Base-by-base conservation (phyloP, 2,113 vertebrate genomes). In the Anolis sagrei region DNA sequence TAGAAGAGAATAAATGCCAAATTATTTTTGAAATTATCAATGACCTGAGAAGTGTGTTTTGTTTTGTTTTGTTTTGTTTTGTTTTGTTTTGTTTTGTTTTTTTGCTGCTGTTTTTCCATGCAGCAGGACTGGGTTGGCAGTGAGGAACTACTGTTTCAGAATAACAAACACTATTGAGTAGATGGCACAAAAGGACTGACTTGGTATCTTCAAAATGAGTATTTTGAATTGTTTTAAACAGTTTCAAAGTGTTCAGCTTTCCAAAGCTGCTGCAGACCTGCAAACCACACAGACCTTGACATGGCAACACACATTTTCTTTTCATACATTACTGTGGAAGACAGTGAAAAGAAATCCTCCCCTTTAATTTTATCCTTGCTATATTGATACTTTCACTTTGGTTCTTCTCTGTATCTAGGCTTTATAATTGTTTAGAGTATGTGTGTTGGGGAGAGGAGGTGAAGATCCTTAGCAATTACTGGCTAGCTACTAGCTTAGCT, bases 321-420 rank as follows among this genome's bases (percentile, higher is more conserved):
- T 91, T 90, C 89, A 89, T 80, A 90, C 88, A 86, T 87, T 88
- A 81, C 79, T 82, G 74, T 44, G 58, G 19, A 74, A 73, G 69
- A 76, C 51, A 51, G 85, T 92, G 54, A 69, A 32, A 89, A 90
- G 89, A 82, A 11, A 11, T 79, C 1, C 90, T 1, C 58, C 87
- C 36, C 66, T 92, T 91, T 90, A 88, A 89, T 95, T 94, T 93
- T 94, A 69, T 86, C 72, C 39, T 54, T 90, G 72, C 49, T 77
- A 85, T 90, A 83, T 88, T 92, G 94, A 82, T 89, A 92, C 70
- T 77, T 76, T 68, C 29, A 76, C 74, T 90, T 93, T 84, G 94
- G 94, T 86, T 89, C 1, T 86, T 89, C 69, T 32, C 49, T 54
- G 62, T 91, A 85, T 88, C 85, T 91, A 83, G 84, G 82, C 87